Evolutionary conservation across 2,797 vertebrate species (phyloP).

Genomic region (Hephaestus fuliginosus): DNA sequence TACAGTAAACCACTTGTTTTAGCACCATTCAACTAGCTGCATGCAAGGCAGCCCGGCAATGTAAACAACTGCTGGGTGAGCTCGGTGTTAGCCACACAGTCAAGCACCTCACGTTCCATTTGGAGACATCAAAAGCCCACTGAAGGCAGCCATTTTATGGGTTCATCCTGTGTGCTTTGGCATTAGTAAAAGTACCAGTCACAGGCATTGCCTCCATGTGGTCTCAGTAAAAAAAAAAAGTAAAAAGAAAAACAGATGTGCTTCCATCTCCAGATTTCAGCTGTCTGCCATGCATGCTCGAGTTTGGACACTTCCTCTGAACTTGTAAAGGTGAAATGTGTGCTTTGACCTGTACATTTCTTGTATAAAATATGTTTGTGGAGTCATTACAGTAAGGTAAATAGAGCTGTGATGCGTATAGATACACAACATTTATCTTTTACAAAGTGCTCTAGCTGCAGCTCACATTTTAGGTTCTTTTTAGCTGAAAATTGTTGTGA

Average conservation of each 20-base stretch:
- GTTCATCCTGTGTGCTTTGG: constrained; percentile 77
- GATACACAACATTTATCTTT: constrained; percentile 11
- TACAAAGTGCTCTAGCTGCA: not conserved
- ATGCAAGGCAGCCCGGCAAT: constrained; percentile 73
- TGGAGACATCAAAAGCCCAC: constrained; percentile 73
- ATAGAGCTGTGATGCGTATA: constrained; percentile 13
- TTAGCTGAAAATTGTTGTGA: constrained; percentile 42
- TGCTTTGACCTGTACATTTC: not conserved
- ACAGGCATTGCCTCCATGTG: constrained; percentile 73
- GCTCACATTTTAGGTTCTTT: constrained; percentile 35
- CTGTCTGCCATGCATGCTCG: constrained; percentile 73
- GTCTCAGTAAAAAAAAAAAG: constrained; percentile 67
- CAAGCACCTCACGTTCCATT: constrained; percentile 76
- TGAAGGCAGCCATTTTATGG: constrained; percentile 75
- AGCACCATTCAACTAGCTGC: constrained; percentile 69
- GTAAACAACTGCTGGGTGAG: constrained; percentile 72
- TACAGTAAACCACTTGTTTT: constrained; percentile 66
- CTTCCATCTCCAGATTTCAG: constrained; percentile 62
- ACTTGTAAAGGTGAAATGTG: constrained; percentile 35
- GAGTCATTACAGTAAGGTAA: not conserved
- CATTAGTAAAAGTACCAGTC: constrained; percentile 72
- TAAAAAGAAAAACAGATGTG: constrained; percentile 70
- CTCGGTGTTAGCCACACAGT: constrained; percentile 76
- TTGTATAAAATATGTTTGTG: not conserved
- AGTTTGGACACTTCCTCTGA: constrained; percentile 53